Evolutionary conservation across 2,797 vertebrate species (phyloP).

Genomic region (Clarias pachynema): DNA sequence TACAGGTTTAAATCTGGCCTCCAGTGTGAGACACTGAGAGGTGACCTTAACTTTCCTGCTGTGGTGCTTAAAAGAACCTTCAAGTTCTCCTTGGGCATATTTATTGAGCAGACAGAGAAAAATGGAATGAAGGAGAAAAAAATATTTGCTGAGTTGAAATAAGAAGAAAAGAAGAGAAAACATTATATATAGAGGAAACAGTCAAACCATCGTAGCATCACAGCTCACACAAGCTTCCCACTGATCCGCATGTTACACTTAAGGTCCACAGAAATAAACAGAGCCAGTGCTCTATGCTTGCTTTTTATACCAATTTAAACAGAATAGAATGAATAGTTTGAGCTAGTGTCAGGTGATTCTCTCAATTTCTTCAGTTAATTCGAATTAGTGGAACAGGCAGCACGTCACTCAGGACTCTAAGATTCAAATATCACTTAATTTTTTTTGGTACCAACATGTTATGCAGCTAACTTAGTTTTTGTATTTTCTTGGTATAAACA

Average conservation of each 20-base stretch:
- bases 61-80: background rate
- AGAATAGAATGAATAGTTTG: background rate
- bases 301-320: slow-evolving; percentile 1
- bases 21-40: background rate
- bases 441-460: too few species aligned
- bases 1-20: background rate
- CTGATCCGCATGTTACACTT: slow-evolving; percentile 3
- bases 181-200: slow-evolving; percentile 47
- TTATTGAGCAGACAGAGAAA: slow-evolving; percentile 5
- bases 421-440: too few species aligned
- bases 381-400: too few species aligned
- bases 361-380: too few species aligned
- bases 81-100: background rate
- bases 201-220: background rate
- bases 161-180: slow-evolving; percentile 31
- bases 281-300: slow-evolving; percentile 1
- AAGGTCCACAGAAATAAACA: background rate
- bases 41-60: background rate
- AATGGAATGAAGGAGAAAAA: slow-evolving; percentile 41
- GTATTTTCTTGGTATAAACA: too few species aligned
- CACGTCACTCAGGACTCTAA: too few species aligned
- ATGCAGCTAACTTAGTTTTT: too few species aligned
- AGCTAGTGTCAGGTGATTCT: too few species aligned
- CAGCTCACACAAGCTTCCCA: slow-evolving; percentile 16
- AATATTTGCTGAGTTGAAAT: slow-evolving; percentile 11